Evolutionary conservation across 2,113 vertebrate genomes (phyloP).

Genomic region (Aplodontia rufa): DNA sequence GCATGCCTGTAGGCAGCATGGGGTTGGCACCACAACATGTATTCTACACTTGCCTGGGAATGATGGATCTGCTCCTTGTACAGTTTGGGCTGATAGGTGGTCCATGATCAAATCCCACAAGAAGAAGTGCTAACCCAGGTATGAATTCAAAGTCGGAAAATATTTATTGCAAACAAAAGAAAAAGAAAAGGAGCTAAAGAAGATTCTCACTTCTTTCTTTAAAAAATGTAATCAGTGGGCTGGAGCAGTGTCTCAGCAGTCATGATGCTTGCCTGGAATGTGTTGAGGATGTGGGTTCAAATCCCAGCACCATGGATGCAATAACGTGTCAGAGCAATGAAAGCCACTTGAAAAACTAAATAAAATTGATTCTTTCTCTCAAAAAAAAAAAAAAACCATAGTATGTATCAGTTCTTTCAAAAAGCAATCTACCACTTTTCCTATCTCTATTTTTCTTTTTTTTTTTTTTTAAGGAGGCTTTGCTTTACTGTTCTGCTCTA

Average conservation of each 20-base stretch:
- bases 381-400: too few relatives aligned
- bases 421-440: background rate
- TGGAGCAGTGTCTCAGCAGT: too few relatives aligned
- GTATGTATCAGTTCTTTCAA: background rate
- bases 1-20: rapidly evolving
- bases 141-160: background rate
- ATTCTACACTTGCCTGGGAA: background rate
- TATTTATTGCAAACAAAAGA: background rate
- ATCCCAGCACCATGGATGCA: too few relatives aligned
- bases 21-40: background rate
- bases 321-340: too few relatives aligned
- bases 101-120: background rate
- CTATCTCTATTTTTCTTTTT: too few relatives aligned
- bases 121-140: rapidly evolving
- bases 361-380: too few relatives aligned
- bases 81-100: background rate
- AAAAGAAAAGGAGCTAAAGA: background rate
- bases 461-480: rapidly evolving
- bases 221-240: too few relatives aligned
- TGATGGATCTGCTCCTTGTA: background rate
- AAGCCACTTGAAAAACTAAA: too few relatives aligned
- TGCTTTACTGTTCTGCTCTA: background rate
- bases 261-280: too few relatives aligned
- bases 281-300: too few relatives aligned
- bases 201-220: background rate